Evolutionary conservation across 2,797 vertebrate genomes (phyloP), one percentile per base, ranked within the genome.

Genomic region (Ataeniobius toweri): DNA sequence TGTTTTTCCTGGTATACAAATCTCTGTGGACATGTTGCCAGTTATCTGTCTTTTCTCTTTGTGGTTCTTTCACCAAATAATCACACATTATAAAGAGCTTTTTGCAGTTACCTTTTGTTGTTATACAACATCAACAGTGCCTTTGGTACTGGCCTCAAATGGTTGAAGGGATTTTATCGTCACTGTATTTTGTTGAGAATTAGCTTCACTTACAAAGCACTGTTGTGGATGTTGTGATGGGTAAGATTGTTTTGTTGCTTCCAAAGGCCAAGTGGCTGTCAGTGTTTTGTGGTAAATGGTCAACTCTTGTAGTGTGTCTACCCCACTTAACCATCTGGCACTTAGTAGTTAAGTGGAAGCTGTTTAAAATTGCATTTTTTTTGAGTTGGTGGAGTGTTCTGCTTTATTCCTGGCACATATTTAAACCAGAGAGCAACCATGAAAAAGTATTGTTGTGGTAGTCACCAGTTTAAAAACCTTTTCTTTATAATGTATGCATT

Each of bases 261-360:
- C 56, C 28, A 69, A 16, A 78, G 28, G 65, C 20, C 0, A 2
- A 14, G 46, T 73, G 55, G 22, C 67, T 82, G 28, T 79, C 28
- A 13, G 9, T 53, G 24, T 50, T 20, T 26, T 68, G 39, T 73
- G 67, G 61, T 73, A 65, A 67, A 26, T 2, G 41, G 53, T 31
- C 8, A 14, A 51, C 26, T 71, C 5, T 71, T 61, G 50, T 58
- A 78, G 2, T 74, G 22, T 63, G 56, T 46, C 65, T 50, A n/a
- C 18, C 31, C 28, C 51, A 72, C 72, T 67, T 76, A 69, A 39
- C n/a, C 48, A 83, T 44, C 48, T 26, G 31, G 8, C 41, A 12
- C 13, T 46, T n/a, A 68, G 31, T 41, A 6, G 22, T 46, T n/a
- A 55, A 26, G 8, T 39, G 3, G 56, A 65, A 48, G 36, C 31